Base-by-base conservation (phyloP, 2,113 vertebrate species). In the Nesospiza acunhae region DNA sequence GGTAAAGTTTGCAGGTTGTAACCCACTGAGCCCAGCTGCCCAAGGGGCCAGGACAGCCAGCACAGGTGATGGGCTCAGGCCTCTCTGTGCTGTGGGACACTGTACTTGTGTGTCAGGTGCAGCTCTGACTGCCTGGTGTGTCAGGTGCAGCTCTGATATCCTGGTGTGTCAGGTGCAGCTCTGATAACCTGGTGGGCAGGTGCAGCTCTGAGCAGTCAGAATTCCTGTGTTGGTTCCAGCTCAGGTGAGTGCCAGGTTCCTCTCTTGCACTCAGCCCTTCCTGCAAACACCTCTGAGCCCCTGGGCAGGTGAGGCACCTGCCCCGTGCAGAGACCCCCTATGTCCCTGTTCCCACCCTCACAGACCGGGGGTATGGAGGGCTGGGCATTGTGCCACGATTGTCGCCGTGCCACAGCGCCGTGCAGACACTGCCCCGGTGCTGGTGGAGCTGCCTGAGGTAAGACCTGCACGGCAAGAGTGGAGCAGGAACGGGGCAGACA, bases 161-260 rank as follows among this genome's bases (percentile, higher is more conserved):
- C 52, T 55, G 52, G 15, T 31, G 53, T 1, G 46, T 11, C n/a
- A 37, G 15, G 20, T 11, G 27, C 39, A 9, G 37, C 46, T 44
- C 17, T 44, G 42, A 2, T 44, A 9, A 4, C 42, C 42, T 44
- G 42, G 18, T 44, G 42, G 18, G 42, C 42, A 44, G 18, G 42
- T 44, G 42, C 42, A 4, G 42, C 42, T 44, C 42, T 44, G 42
- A 50, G 55, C n/a, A 1, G 7, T 22, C 11, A 3, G 1, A 12
- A 3, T 9, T 18, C 0, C 0, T 37, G 35, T 0, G 0, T 19
- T 46, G 67, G 7, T 21, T 72, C 37, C 37, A 0, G 27, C 33
- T 64, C 46, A 42, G 55, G 42, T n/a, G 42, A 14, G 19, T 2
- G 41, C 30, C 23, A 13, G 20, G 3, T 17, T 64, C 7, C 1